Evolutionary conservation across 2,888 invertebrate genomes (phyloP).

Genomic region (Meiosimyza decipiens): DNA sequence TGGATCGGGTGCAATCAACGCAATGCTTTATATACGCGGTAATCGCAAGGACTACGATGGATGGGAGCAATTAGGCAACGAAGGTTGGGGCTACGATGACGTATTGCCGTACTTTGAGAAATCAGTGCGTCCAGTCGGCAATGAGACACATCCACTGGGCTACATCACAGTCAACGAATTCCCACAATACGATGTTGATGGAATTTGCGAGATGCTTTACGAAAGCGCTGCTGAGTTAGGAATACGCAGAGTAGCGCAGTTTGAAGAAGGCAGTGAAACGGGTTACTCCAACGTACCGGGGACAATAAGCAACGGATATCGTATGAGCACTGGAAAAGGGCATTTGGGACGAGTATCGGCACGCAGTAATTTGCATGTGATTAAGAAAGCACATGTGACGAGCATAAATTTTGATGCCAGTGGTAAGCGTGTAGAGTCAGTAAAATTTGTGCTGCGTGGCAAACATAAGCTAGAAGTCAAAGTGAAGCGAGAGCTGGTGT

Average conservation of each 20-base stretch:
- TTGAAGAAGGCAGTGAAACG: conserved; percentile 65
- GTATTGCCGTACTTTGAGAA: conserved; percentile 84
- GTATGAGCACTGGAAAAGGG: conserved; percentile 80
- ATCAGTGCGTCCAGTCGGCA: conserved; percentile 67
- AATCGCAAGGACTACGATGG: conserved; percentile 74
- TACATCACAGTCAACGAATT: conserved; percentile 67
- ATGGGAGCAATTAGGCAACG: conserved; percentile 73
- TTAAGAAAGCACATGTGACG: conserved; percentile 71
- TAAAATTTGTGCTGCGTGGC: conserved; percentile 69
- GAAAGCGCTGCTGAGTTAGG: conserved; percentile 68
- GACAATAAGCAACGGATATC: conserved; percentile 72
- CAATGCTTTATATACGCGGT: conserved; percentile 75
- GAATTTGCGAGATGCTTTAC: conserved; percentile 58
- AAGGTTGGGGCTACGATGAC: conserved; percentile 79
- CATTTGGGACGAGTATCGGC: conserved; percentile 71
- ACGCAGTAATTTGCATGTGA: conserved; percentile 71
- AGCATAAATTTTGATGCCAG: conserved; percentile 69
- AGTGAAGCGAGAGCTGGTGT: conserved; percentile 54
- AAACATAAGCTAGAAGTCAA: conserved; percentile 46
- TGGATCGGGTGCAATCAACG: conserved; percentile 74
- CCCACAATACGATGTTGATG: conserved; percentile 47
- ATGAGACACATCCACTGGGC: conserved; percentile 51
- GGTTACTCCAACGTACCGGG: conserved; percentile 69
- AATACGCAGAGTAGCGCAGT: conserved; percentile 57
- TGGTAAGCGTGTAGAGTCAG: conserved; percentile 66